Evolutionary conservation across 1,140 invertebrate genomes (phyloP), one percentile per base, ranked within the genome.

Genomic region (Vanessa tameamea): DNA sequence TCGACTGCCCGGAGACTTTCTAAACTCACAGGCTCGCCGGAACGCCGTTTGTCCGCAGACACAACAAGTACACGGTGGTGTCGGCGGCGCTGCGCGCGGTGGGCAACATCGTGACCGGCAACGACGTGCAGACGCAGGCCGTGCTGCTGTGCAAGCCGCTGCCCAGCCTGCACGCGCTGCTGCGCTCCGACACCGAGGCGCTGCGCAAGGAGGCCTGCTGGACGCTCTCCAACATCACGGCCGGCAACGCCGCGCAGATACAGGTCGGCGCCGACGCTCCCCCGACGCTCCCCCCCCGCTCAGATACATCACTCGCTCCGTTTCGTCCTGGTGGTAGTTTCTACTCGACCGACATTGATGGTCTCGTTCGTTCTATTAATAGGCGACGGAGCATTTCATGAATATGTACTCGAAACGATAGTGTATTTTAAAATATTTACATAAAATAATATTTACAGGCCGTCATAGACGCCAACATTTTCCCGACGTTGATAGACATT

Each of bases 151-250:
- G 97, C 90, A 96, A 95, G 72, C 98, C 97, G 47, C 93, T 99
- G 73, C 96, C 96, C 0, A 98, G 96, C 88, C 94, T 99, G 57
- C 94, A 96, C 69, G 95, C 97, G 86, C 93, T 99, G 43, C 94
- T 99, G 59, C 94, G 94, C 59, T 96, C 96, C 11, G 85, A 94
- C 50, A 97, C 97, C 82, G 98, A 99, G 92, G 95, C 96, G 31
- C 96, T 99, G 61, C 95, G 97, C 66, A 99, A 99, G 94, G 99
- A 99, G 93, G 98, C 98, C 8, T 99, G 98, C 88, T 99, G 99
- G 98, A 99, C 98, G 57, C 96, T 99, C 77, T 99, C 98, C 51
- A 99, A 99, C 93, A 99, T 99, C 66, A 99, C 98, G 4, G 98
- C 98, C 68, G 98, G 99, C 64, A 99, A 99, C 93, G 95, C 97